Evolutionary conservation across 1,140 invertebrate species (phyloP).

Genomic region (Probaryconus sp.): DNA sequence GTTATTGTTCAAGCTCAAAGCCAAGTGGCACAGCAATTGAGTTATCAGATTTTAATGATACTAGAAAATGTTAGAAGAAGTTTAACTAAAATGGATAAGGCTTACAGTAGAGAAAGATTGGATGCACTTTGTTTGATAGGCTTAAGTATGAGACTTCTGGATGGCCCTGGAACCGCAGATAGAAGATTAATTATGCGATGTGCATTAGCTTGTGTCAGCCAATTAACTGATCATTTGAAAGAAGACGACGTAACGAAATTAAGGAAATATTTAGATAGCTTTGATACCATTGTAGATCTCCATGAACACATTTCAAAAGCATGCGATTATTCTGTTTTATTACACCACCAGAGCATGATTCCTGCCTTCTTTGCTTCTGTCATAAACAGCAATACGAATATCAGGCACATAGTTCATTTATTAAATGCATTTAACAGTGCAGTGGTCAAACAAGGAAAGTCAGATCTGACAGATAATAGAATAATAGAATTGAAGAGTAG

Average conservation of each 20-base stretch:
- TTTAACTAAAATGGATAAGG: constrained; percentile 78
- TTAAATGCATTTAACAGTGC: constrained; percentile 72
- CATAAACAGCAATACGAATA: constrained; percentile 64
- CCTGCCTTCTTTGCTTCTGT: constrained; percentile 71
- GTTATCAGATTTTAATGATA: constrained; percentile 79
- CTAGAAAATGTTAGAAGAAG: constrained; percentile 80
- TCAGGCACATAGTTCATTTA: constrained; percentile 70
- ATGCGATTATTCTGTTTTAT: constrained; percentile 72
- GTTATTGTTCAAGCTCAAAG: constrained; percentile 74
- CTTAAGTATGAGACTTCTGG: constrained; percentile 80
- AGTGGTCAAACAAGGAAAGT: constrained; percentile 58
- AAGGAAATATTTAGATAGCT: constrained; percentile 69
- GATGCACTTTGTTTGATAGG: constrained; percentile 83
- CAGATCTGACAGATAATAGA: constrained; percentile 57
- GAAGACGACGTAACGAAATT: constrained; percentile 72
- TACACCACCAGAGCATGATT: constrained; percentile 75
- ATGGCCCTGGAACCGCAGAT: constrained; percentile 81
- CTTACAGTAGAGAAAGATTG: constrained; percentile 81
- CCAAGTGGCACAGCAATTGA: constrained; percentile 81
- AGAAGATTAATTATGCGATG: constrained; percentile 80
- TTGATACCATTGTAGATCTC: constrained; percentile 72
- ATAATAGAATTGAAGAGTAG: constrained; percentile 63
- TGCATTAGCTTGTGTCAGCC: constrained; percentile 79
- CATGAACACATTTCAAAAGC: constrained; percentile 63
- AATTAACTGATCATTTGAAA: constrained; percentile 72